These are phyloP conservation scores for Hippolais icterina DNA, from an alignment of 2,113 vertebrate species.

Conservation along the genomic window DNA sequence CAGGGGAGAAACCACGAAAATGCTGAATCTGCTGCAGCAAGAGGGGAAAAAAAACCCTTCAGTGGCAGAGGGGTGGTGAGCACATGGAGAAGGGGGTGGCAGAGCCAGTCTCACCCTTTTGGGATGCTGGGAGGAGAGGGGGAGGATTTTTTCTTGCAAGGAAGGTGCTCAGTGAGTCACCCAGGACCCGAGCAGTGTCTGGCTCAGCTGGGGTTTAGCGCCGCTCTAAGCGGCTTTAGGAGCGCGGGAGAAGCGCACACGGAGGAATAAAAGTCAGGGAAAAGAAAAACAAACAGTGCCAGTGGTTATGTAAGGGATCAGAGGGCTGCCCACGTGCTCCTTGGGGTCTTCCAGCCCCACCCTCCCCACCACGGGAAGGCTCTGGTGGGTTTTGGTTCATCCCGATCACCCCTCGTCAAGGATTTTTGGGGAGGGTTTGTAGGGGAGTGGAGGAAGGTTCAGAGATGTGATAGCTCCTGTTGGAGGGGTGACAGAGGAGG, in stretches of 20 bases:
- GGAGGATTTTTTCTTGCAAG: not conserved
- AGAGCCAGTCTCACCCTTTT: not conserved
- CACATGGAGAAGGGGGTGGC: not conserved
- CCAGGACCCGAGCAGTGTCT: not conserved
- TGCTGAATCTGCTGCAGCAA: accelerated
- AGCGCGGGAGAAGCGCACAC: not conserved
- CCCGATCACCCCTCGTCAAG: not conserved
- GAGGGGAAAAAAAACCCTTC: not conserved
- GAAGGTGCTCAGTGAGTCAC: not conserved
- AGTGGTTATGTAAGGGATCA: constrained; percentile 3
- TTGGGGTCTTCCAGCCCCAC: not conserved
- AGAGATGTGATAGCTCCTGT: not conserved
- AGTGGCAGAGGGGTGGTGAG: not conserved
- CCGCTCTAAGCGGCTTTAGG: not conserved
- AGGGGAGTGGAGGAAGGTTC: not conserved
- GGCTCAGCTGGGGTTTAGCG: constrained; percentile 29
- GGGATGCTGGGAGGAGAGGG: not conserved
- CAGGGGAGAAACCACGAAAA: not conserved
- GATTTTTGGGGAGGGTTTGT: not conserved
- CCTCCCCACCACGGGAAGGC: accelerated
- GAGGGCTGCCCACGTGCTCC: not conserved
- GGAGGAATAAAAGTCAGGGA: not conserved
- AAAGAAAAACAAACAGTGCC: not conserved
- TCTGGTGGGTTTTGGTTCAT: not conserved
- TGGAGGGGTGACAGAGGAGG: not conserved